These are phyloP conservation scores for Drosophila testacea DNA, from an alignment of 2,888 invertebrate genomes.

Conservation along the genomic window DNA sequence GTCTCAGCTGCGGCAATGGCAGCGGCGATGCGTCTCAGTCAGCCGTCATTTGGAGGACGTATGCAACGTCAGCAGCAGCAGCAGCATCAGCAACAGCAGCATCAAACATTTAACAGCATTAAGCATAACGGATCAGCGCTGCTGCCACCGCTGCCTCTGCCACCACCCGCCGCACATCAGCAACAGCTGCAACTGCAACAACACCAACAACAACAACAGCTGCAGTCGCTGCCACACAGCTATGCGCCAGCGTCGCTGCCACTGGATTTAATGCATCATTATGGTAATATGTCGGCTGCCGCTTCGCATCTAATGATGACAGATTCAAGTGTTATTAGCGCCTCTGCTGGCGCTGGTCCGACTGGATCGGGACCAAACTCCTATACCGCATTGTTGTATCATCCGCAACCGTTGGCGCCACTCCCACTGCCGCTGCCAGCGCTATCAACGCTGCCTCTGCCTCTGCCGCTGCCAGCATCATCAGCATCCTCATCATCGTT, in stretches of 20 bases:
- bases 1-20: conserved; percentile 46
- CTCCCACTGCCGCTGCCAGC: conserved; percentile 16
- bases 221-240: conserved; percentile 67
- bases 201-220: conserved; percentile 37
- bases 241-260: conserved; percentile 85
- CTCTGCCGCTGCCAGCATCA: conserved; percentile 51
- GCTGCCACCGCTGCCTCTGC: conserved; percentile 47
- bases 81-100: background rate
- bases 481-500: conserved; percentile 45
- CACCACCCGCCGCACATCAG: conserved; percentile 61
- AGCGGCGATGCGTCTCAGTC: conserved; percentile 43
- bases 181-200: conserved; percentile 39
- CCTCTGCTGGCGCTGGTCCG: conserved; percentile 79
- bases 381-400: conserved; percentile 69
- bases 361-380: conserved; percentile 64
- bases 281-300: conserved; percentile 78
- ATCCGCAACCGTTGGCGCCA: conserved; percentile 67
- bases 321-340: conserved; percentile 84
- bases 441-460: conserved; percentile 17
- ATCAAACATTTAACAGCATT: conserved; percentile 62
- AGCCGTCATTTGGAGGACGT: conserved; percentile 47
- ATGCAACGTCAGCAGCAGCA: conserved; percentile 44
- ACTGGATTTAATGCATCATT: conserved; percentile 80
- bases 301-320: conserved; percentile 84
- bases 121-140: conserved; percentile 57